phyloP scores from a whole-genome alignment of 2,888 invertebrate species.

The Cyclophora punctaria region DNA sequence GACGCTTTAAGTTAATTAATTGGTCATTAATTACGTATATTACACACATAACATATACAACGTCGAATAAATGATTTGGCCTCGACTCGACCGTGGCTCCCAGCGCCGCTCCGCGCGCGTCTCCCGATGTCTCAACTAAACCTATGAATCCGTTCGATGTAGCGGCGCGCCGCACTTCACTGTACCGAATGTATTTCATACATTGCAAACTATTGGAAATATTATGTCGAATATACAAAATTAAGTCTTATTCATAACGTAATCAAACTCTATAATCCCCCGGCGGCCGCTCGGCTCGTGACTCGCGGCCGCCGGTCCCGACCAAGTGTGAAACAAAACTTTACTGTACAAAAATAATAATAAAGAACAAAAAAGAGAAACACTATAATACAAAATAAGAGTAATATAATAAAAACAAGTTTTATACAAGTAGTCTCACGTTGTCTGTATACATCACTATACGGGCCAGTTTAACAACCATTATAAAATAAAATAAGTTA shows the following conservation, averaged over 20 bases:
- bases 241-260: constrained; percentile 33
- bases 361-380: constrained; percentile 44
- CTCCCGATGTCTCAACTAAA: too few species aligned
- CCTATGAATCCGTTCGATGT: too few species aligned
- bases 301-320: constrained; percentile 18
- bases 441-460: constrained; percentile 25
- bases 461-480: constrained; percentile 23
- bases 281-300: constrained; percentile 8
- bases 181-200: constrained; percentile 36
- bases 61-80: too few species aligned
- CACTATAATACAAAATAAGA: constrained; percentile 56
- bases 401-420: constrained; percentile 39
- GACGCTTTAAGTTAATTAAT: too few species aligned
- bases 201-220: constrained; percentile 33
- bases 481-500: neutral
- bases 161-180: neutral
- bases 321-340: constrained; percentile 54
- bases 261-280: constrained; percentile 16
- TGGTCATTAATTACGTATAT: constrained; percentile 2
- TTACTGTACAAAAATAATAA: constrained; percentile 54
- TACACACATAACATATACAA: constrained; percentile 21
- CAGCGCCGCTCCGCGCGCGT: too few species aligned
- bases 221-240: constrained; percentile 38
- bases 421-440: constrained; percentile 38
- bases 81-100: too few species aligned